These are phyloP conservation scores for Nothobranchius furzeri DNA, from an alignment of 2,113 vertebrate genomes.

Conservation along the genomic window DNA sequence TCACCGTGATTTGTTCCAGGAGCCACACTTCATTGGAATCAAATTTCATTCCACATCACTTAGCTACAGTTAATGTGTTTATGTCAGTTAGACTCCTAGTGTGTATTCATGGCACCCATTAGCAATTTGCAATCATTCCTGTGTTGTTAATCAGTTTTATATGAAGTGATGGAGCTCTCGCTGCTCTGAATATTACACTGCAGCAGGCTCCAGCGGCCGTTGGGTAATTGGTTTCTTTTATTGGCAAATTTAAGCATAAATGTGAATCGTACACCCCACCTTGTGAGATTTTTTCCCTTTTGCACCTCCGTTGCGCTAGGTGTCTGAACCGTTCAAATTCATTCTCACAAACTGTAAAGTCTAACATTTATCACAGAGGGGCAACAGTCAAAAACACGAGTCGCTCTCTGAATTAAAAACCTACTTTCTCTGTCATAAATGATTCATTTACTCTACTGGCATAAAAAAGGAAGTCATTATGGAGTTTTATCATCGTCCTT, in stretches of 20 bases:
- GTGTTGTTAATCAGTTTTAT: conserved; percentile 43
- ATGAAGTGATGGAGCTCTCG: conserved; percentile 40
- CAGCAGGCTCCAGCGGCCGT: conserved; percentile 43
- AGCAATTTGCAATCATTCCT: conserved; percentile 41
- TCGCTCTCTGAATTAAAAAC: conserved; percentile 8
- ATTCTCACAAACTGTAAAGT: conserved; percentile 19
- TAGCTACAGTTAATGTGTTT: conserved; percentile 38
- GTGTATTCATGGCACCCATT: conserved; percentile 50
- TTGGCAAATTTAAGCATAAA: conserved; percentile 38
- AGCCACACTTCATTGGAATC: conserved; percentile 31
- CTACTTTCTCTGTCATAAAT: conserved; percentile 12
- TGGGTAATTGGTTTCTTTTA: conserved; percentile 55
- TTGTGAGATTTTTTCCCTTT: conserved; percentile 17
- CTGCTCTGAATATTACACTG: conserved; percentile 37
- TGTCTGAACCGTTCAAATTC: conserved; percentile 17
- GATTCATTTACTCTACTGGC: conserved; percentile 42
- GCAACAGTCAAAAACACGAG: conserved; percentile 25
- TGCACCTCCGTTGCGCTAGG: conserved; percentile 19
- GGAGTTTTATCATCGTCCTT: conserved; percentile 47
- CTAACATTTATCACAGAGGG: conserved; percentile 14
- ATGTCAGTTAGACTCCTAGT: conserved; percentile 39
- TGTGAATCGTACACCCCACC: conserved; percentile 30
- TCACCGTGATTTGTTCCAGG: conserved; percentile 11
- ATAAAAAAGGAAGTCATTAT: conserved; percentile 45
- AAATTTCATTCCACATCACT: conserved; percentile 44